A percentile compares a stretch with the other conserved stretches of the same genome.
Conservation (phyloP, 2,888 invertebrate species). For the Dilophus febrilis region DNA sequence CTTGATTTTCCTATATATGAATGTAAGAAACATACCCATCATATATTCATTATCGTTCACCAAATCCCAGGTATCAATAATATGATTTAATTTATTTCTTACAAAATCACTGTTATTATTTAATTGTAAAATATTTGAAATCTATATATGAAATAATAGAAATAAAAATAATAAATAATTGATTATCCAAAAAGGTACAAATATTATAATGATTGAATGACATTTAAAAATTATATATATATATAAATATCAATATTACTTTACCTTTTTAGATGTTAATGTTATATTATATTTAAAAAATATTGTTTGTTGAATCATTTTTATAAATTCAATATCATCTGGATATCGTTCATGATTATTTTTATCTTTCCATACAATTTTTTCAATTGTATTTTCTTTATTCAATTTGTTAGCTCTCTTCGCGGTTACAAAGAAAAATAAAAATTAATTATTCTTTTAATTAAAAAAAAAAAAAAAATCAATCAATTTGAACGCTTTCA, state of each 20-base stretch:
- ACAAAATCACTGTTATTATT: background rate
- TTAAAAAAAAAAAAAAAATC: too few relatives aligned
- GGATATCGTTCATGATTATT: background rate
- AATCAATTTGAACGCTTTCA: too few relatives aligned
- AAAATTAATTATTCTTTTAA: too few relatives aligned
- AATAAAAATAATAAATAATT: background rate
- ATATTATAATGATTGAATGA: too few relatives aligned
- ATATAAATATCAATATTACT: background rate
- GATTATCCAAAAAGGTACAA: too few relatives aligned
- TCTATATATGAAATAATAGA: too few relatives aligned
- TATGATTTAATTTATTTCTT: background rate
- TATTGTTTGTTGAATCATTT: background rate
- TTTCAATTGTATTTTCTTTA: too few relatives aligned
- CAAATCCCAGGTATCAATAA: background rate
- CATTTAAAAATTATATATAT: too few relatives aligned
- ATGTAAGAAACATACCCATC: background rate
- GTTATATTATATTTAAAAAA: background rate
- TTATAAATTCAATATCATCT: background rate
- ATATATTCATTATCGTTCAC: background rate
- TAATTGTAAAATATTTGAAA: too few relatives aligned
- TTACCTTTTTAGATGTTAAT: background rate
- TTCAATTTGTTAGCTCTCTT: too few relatives aligned
- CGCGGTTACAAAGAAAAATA: too few relatives aligned
- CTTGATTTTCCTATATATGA: background rate
- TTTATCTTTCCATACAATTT: background rate